A percentile compares a stretch with the other conserved stretches of the same genome.
Evolutionary conservation across 1,140 invertebrate genomes (phyloP).

Genomic region (Plodia interpunctella): DNA sequence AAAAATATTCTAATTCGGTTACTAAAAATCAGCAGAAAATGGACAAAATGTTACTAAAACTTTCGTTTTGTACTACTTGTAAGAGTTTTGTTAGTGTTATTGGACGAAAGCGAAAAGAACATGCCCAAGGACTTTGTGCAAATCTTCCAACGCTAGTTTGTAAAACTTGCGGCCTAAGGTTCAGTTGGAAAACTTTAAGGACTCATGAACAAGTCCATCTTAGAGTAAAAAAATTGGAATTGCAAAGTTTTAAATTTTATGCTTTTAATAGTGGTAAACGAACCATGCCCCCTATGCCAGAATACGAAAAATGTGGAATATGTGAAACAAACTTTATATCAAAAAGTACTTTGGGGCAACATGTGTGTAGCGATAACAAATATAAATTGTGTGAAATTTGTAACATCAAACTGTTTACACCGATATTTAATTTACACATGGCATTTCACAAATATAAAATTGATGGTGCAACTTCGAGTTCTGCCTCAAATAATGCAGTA

Average conservation of each 20-base stretch:
- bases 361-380: conserved; percentile 32
- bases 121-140: conserved; percentile 31
- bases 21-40: neutral
- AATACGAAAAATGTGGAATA: conserved; percentile 41
- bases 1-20: neutral
- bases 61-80: conserved; percentile 41
- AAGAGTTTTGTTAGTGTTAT: conserved; percentile 37
- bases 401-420: conserved; percentile 34
- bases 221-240: conserved; percentile 28
- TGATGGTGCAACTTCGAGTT: neutral
- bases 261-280: conserved; percentile 30
- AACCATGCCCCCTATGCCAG: conserved; percentile 42
- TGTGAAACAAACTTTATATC: conserved; percentile 43
- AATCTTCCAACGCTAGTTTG: conserved; percentile 31
- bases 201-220: conserved; percentile 36
- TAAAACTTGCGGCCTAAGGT: conserved; percentile 45
- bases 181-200: conserved; percentile 27
- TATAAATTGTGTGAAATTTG: conserved; percentile 38
- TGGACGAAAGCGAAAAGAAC: conserved; percentile 20
- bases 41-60: conserved; percentile 14
- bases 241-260: conserved; percentile 47
- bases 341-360: conserved; percentile 27
- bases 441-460: conserved; percentile 40
- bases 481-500: neutral
- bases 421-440: conserved; percentile 43